Evolutionary conservation across 2,797 vertebrate genomes (phyloP), one percentile per base, ranked within the genome.

Genomic region (Chloroceryle inda): DNA sequence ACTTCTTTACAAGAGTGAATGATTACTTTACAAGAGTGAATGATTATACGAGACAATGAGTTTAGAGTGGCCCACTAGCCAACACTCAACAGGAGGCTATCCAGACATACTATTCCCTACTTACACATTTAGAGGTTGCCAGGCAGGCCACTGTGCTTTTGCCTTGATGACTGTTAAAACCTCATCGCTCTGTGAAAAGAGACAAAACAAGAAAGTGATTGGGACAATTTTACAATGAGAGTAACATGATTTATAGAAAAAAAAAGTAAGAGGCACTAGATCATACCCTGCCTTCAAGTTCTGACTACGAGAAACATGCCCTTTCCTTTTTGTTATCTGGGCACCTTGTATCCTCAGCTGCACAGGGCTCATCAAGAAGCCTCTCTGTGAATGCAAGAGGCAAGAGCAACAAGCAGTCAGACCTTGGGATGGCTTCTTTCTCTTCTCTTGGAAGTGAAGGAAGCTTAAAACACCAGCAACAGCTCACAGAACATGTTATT

Each of bases 91-190:
- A 74, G 35, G 66, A 62, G 62, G 55, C 40, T 83, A 15, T 10
- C 8, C 68, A 81, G 86, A 82, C 42, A n/a, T 24, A 74, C 74
- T 88, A 18, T 73, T 94, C 89, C 77, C 93, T 79, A 90, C 89
- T 99, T 99, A 99, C 99, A 99, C 98, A 52, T 99, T 99, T 52
- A 99, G 97, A 14, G 99, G 99, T 93, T 99, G 99, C 99, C 99
- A 99, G 91, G 99, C 99, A 2, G 99, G 99, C 99, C 99, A 99
- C 96, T 99, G 99, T 5, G 99, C 99, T 98, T 99, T 99, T 97
- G 99, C 99, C 98, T 99, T 99, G 98, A 99, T 99, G 98, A 99
- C 99, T 6, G 99, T 99, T 95, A 99, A 98, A 94, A 99, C 99
- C 1, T 99, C 99, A 94, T 99, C 99, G 8, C 99, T 99, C 99